These are phyloP conservation scores for Chirona hameri DNA, from an alignment of 2,888 invertebrate species.

Conservation along the genomic window DNA sequence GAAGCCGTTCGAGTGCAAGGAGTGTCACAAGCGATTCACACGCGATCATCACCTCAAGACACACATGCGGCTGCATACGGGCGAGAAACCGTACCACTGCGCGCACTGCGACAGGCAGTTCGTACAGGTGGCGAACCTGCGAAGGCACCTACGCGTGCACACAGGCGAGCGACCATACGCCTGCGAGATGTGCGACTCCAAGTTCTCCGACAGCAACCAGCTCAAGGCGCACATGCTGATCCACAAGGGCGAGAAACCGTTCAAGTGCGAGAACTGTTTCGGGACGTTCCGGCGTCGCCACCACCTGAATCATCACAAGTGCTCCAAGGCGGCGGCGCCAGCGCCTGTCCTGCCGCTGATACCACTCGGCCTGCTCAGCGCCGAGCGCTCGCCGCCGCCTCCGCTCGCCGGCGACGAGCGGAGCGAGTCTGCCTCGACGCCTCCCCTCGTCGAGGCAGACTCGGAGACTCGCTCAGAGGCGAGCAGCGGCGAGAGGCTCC, in stretches of 20 bases:
- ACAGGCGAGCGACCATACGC: slow-evolving; percentile 85
- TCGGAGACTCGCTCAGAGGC: slow-evolving; percentile 30
- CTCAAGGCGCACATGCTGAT: slow-evolving; percentile 83
- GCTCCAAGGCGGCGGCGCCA: slow-evolving; percentile 51
- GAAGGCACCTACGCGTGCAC: slow-evolving; percentile 83
- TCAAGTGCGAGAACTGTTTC: slow-evolving; percentile 73
- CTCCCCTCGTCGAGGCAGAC: slow-evolving; percentile 38
- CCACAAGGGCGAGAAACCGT: slow-evolving; percentile 87
- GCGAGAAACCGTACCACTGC: slow-evolving; percentile 89
- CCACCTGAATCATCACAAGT: slow-evolving; percentile 80
- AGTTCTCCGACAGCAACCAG: slow-evolving; percentile 88
- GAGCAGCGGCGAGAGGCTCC: slow-evolving; percentile 35
- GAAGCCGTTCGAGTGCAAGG: slow-evolving; percentile 87
- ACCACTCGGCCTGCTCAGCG: slow-evolving; percentile 43
- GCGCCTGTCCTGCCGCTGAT: slow-evolving; percentile 36
- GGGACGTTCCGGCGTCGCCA: slow-evolving; percentile 78
- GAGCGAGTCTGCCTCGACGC: too few relatives aligned
- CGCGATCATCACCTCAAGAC: slow-evolving; percentile 91
- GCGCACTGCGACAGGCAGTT: slow-evolving; percentile 87
- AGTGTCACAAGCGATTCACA: slow-evolving; percentile 88
- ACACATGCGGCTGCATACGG: slow-evolving; percentile 86
- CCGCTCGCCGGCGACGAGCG: slow-evolving; percentile 47
- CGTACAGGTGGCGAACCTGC: slow-evolving; percentile 86
- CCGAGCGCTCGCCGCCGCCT: slow-evolving; percentile 42
- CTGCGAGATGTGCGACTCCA: slow-evolving; percentile 77